Base-by-base conservation (phyloP, 1,140 invertebrate species). In the Bombus ignitus region DNA sequence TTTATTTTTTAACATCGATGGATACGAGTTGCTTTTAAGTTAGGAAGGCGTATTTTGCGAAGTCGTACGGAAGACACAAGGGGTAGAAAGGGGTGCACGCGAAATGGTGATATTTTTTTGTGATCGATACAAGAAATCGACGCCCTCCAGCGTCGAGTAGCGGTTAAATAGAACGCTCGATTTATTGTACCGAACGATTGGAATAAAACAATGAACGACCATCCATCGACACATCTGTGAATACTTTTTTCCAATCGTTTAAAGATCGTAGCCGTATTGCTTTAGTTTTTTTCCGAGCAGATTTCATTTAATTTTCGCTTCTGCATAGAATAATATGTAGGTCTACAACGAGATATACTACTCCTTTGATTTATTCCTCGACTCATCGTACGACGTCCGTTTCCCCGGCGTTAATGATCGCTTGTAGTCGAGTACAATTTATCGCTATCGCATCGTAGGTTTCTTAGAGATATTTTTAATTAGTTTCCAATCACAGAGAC, bases 101-200 rank as follows among this genome's bases (percentile, higher is more conserved):
- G 79, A 81, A 88, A 88, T 79, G 83, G 83, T 89, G 87, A 89
- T 89, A 89, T 66, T 79, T 89, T 89, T 35, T 86, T 86, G 88
- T 89, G 84, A 89, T 89, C 59, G 57, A 88, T 80, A 37, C 37
- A 28, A 35, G 35, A 25, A 79, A 68, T 79, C 59, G 87, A 71
- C 84, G 84, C 57, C n/a, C 37, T 32, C 71, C 53, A 47, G 28
- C 77, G 37, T 81, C 32, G 18, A 44, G n/a, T 65, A 72, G 65
- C 47, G 53, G n/a, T 86, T 68, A 44, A 76, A 28, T 53, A 70
- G 37, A 42, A n/a, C 62, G 39, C 57, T 70, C 32, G 42, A 35
- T 65, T 32, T 65, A 32, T 65, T 8, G 6, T 8, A 32, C 4
- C n/a, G 15, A 32, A 32, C 59, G 62, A 80, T 75, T 62, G 65